Percentiles rank a stretch among this genome's conserved stretches.
Evolutionary conservation across 2,888 invertebrate genomes (phyloP).

Genomic region (Lysandra bellargus): DNA sequence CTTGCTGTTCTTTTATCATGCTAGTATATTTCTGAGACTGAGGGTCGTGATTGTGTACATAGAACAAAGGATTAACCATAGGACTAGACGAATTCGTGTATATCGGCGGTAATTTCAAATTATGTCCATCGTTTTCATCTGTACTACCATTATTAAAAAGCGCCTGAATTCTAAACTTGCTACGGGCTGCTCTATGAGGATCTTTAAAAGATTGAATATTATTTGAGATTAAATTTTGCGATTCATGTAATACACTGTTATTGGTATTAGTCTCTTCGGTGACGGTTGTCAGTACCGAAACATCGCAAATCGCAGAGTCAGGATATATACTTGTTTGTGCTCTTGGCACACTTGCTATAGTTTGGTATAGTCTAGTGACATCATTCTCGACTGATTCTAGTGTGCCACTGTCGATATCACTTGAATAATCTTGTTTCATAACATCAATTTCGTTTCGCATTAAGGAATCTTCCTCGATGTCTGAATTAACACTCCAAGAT

Average conservation of each 20-base stretch:
- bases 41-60: constrained; percentile 45
- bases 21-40: constrained; percentile 44
- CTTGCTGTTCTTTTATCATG: constrained; percentile 47
- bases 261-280: constrained; percentile 64
- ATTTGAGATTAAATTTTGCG: constrained; percentile 44
- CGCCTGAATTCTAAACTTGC: constrained; percentile 50
- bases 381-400: constrained; percentile 60
- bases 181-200: constrained; percentile 1
- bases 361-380: constrained; percentile 61
- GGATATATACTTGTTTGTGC: constrained; percentile 28
- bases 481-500: constrained; percentile 48
- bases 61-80: constrained; percentile 57
- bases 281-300: constrained; percentile 60
- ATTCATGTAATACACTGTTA: constrained; percentile 55
- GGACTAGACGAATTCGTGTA: constrained; percentile 52
- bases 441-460: constrained; percentile 45
- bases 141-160: constrained; percentile 44
- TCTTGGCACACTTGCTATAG: constrained; percentile 41
- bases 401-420: constrained; percentile 49
- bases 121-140: constrained; percentile 40
- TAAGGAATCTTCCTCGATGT: constrained; percentile 69
- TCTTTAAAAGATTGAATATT: constrained; percentile 25
- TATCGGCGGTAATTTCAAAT: constrained; percentile 65
- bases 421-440: constrained; percentile 43
- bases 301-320: constrained; percentile 47